Evolutionary conservation across 2,797 vertebrate genomes (phyloP), one percentile per base, ranked within the genome.

Genomic region (Cyclopterus lumpus): DNA sequence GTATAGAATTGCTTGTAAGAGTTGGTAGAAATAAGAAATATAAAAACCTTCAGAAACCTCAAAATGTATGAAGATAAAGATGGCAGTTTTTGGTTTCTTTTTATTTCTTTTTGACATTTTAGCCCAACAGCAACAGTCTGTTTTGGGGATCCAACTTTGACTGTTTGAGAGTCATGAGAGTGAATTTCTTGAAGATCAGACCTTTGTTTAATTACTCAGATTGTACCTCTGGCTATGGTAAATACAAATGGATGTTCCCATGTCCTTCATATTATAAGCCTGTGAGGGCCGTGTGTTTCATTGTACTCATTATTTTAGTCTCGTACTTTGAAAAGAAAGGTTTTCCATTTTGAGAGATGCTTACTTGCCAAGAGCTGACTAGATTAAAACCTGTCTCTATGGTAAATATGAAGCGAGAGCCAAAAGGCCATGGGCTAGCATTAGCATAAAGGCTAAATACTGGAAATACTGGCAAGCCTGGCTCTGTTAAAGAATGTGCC

Each of bases 101-200:
- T 59, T 15, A 2, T 51, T 38, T 22, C 0, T 55, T 40, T 40
- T 38, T 38, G 10, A 38, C 11, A 20, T 67, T 42, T 34, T 34
- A 57, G 18, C 24, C 28, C n/a, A 54, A 4, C 3, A 12, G n/a
- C n/a, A 28, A 15, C 1, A 0, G 6, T 53, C 34, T 53, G n/a
- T 51, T 51, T 51, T 24, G 11, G 6, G 16, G 26, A 24, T 14
- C 0, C 9, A 22, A 28, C 46, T 66, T 26, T 71, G 14, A 40
- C 12, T n/a, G n/a, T n/a, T n/a, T n/a, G n/a, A n/a, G n/a, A 55
- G 18, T 48, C 62, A 28, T 16, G n/a, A 14, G 32, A 49, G 24
- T 70, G 15, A 63, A 49, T 71, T 65, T 69, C 36, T 68, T 46
- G 34, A 36, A 51, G 22, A 74, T 61, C 24, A n/a, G 18, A 44